These are phyloP conservation scores for Apodemus agrarius DNA, from an alignment of 2,797 vertebrate species.

Conservation along the genomic window DNA sequence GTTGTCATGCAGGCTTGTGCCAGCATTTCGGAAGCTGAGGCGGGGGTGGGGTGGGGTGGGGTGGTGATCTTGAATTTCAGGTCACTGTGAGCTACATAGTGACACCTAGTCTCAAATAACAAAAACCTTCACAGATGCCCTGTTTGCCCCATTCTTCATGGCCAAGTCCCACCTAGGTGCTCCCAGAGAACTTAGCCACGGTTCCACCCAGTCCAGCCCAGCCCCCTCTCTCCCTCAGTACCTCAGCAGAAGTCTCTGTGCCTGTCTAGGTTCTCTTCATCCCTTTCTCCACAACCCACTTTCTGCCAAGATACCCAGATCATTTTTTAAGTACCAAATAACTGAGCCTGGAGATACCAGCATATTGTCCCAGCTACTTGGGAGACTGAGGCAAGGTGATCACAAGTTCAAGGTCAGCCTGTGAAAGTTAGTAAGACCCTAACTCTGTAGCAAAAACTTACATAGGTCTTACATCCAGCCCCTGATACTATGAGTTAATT, in stretches of 20 bases:
- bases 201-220: background rate
- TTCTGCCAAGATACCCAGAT: background rate
- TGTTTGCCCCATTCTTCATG: background rate
- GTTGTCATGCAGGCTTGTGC: background rate
- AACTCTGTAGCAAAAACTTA: background rate
- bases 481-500: background rate
- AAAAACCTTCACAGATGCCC: background rate
- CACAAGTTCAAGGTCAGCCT: background rate
- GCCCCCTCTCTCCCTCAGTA: background rate
- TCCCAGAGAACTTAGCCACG: fast-evolving
- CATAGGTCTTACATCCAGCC: background rate
- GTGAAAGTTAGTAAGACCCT: background rate
- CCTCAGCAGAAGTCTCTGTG: background rate
- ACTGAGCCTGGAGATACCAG: background rate
- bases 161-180: background rate
- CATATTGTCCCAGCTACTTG: background rate
- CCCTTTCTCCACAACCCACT: too few relatives aligned
- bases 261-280: background rate
- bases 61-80: background rate
- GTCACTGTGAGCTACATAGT: background rate
- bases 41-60: too few relatives aligned
- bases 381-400: background rate
- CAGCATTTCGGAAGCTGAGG: background rate
- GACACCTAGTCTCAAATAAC: background rate
- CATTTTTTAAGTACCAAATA: background rate